Evolutionary conservation across 1,140 invertebrate genomes (phyloP).

Genomic region (Homalodisca vitripennis): DNA sequence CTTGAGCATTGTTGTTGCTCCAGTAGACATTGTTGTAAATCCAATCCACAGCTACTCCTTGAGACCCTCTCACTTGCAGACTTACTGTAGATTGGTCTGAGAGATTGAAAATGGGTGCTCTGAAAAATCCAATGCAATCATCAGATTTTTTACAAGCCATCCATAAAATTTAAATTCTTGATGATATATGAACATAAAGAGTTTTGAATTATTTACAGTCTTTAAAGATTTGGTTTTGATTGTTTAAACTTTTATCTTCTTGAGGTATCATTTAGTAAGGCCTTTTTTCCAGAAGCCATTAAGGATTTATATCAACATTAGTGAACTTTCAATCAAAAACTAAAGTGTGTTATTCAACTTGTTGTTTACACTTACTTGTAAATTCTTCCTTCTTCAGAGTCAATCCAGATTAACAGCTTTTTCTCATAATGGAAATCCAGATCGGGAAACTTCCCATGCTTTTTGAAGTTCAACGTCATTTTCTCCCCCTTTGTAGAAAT

Average conservation of each 20-base stretch:
- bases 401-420: not conserved
- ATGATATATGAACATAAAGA: not conserved
- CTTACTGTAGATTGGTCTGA: not conserved
- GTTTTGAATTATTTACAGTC: not conserved
- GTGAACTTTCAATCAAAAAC: too few species aligned
- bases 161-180: too few species aligned
- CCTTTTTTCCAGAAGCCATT: not conserved
- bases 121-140: too few species aligned
- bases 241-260: not conserved
- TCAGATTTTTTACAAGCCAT: too few species aligned
- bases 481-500: not conserved
- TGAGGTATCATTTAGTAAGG: not conserved
- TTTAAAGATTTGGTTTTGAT: not conserved
- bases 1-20: not conserved
- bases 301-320: not conserved
- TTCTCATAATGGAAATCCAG: not conserved
- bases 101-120: not conserved
- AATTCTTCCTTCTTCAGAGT: constrained; percentile 1
- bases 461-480: not conserved
- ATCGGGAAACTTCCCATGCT: not conserved
- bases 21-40: constrained; percentile 10
- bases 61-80: not conserved
- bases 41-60: not conserved
- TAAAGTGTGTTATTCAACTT: too few species aligned
- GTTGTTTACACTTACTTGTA: not conserved